These are phyloP conservation scores for Mechanitis messenoides DNA, from an alignment of 2,888 invertebrate genomes.

Conservation along the genomic window DNA sequence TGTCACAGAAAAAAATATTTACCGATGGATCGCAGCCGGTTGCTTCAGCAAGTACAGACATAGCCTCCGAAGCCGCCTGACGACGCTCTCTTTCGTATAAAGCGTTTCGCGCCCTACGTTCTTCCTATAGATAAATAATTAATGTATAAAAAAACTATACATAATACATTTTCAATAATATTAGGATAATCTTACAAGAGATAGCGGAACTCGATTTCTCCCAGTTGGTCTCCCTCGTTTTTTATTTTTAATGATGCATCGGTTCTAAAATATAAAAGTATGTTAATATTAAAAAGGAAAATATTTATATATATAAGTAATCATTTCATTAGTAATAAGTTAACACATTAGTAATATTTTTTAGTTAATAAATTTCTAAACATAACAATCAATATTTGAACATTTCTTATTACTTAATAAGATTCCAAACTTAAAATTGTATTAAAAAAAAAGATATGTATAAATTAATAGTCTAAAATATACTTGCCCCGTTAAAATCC, in stretches of 20 bases:
- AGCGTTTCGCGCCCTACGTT: slow-evolving; percentile 47
- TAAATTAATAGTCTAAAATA: too few relatives aligned
- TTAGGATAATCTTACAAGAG: slow-evolving; percentile 34
- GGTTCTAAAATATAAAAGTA: slow-evolving; percentile 5
- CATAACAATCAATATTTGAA: too few relatives aligned
- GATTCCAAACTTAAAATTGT: too few relatives aligned
- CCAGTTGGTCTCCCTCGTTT: slow-evolving; percentile 45
- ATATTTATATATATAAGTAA: background rate
- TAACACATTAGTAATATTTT: too few relatives aligned
- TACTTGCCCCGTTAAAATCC: too few relatives aligned
- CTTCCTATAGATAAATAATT: slow-evolving; percentile 34
- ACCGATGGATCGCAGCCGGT: slow-evolving; percentile 37
- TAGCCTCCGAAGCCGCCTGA: slow-evolving; percentile 40
- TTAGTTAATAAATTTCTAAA: too few relatives aligned
- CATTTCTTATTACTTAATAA: too few relatives aligned
- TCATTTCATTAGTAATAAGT: too few relatives aligned
- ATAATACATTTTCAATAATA: background rate
- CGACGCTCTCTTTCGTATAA: slow-evolving; percentile 48
- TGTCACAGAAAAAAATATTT: slow-evolving; percentile 21
- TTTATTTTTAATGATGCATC: slow-evolving; percentile 10
- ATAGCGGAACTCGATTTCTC: slow-evolving; percentile 41
- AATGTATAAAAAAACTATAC: background rate
- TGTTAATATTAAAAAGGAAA: background rate
- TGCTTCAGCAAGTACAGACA: slow-evolving; percentile 38
- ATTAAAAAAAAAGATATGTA: too few relatives aligned